Base-by-base conservation (phyloP, 2,113 vertebrate species). In the Corythornis vintsioides region DNA sequence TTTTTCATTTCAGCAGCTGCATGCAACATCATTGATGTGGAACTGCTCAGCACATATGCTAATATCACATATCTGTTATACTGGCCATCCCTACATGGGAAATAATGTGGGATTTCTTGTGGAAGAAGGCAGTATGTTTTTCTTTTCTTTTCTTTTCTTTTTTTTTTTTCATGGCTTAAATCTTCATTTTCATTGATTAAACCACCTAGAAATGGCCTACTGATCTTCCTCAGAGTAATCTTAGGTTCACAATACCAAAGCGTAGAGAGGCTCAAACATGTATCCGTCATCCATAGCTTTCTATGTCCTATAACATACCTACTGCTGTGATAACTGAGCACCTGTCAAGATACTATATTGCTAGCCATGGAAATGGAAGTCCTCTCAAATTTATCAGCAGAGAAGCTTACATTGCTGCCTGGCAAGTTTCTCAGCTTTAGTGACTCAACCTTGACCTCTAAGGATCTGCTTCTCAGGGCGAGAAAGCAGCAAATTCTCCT, bases 381-480 rank as follows among this genome's bases (percentile, higher is more conserved):
- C 72, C n/a, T 80, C 88, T 77, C 1, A 0, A 90, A 95, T 96
- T 92, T 86, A 89, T 94, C 91, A 90, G 43, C 67, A 69, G 43
- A 92, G 61, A 67, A 89, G 70, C 86, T 90, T 89, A 79, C 63
- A 47, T 26, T 87, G 60, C 64, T 91, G 81, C 57, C 87, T 90
- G 86, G 91, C 28, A 93, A 93, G 85, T 66, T 84, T 70, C 70
- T 89, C 70, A 74, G 88, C 84, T 96, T 81, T 77, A 89, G 78
- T 95, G 90, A 78, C 86, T 95, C 95, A 93, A 93, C 83, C 95
- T 95, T 96, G 88, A 96, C 94, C 93, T 84, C 56, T 31, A 70
- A 90, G 90, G 79, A 81, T 95, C 86, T 87, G 13, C 64, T 80
- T 92, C 82, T 81, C 53, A 76, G 78, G 75, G 77, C 3, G 24